Evolutionary conservation across 2,888 invertebrate species (phyloP), one percentile per base, ranked within the genome.

Genomic region (Kryphioiulus occultus): DNA sequence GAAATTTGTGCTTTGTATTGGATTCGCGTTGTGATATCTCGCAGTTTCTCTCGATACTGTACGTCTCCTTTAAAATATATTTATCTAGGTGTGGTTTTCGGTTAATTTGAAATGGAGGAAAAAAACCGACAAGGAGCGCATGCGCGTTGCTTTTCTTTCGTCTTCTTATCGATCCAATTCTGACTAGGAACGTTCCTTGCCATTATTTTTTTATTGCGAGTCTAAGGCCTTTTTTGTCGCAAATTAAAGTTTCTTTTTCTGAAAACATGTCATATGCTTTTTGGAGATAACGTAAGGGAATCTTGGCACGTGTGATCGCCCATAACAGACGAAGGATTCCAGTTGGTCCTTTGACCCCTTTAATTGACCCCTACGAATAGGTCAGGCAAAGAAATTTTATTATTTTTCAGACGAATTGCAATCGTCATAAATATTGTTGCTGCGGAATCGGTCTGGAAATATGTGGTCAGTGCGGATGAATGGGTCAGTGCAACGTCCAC

Each of bases 201-300:
- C 59, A 59, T 59, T 59, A 59, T n/a, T 59, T 59, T 47, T 59
- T 59, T 59, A 59, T 59, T 59, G 59, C 59, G n/a, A 59, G 19
- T 5, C 59, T n/a, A 59, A n/a, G 59, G 3, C 19, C n/a, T 59
- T 59, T 59, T 59, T 59, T n/a, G 1, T 47, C 59, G 59, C 0
- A 59, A 59, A 59, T 59, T 59, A 59, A 59, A 59, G 59, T 17
- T 19, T 35, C 35, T 7, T 59, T 59, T 59, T 59, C 59, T 4
- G n/a, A 59, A 59, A 59, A 22, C 7, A 59, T 59, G 59, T 59
- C n/a, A n/a, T 59, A 22, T n/a, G 19, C 4, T 19, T 7, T 59
- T n/a, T n/a, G 59, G 2, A n/a, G n/a, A 59, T n/a, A 59, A 59
- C 19, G n/a, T 59, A n/a, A 0, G 15, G 47, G 47, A 15, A 47